Evolutionary conservation across 2,888 invertebrate genomes (phyloP).

Genomic region (Drosophila stalkeri): DNA sequence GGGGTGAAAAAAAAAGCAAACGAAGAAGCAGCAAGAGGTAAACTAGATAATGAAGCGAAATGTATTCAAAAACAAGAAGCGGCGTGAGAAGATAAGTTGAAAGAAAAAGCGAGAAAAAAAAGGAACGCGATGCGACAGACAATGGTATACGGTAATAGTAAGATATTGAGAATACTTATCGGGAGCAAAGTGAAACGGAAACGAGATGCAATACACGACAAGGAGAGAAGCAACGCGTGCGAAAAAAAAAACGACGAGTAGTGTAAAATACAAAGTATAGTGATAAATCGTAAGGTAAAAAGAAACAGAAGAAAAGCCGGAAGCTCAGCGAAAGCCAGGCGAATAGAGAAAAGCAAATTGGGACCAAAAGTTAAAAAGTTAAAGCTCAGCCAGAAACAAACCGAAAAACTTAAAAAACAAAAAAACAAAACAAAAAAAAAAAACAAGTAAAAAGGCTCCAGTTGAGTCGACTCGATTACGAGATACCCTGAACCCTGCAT

Average conservation of each 20-base stretch:
- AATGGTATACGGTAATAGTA: not conserved
- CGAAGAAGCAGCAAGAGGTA: not conserved
- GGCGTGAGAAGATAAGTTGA: not conserved
- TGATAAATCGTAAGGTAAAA: not conserved
- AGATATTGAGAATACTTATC: not conserved
- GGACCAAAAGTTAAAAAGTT: not conserved
- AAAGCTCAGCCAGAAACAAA: not conserved
- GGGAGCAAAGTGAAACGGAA: not conserved
- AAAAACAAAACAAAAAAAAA: too few species aligned
- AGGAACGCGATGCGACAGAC: not conserved
- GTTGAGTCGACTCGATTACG: too few species aligned
- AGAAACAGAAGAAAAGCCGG: not conserved
- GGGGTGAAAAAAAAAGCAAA: not conserved
- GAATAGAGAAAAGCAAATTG: not conserved
- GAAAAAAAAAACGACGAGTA: too few species aligned
- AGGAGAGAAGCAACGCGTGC: not conserved
- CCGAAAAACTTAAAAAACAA: not conserved
- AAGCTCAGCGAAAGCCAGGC: not conserved
- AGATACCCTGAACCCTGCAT: too few species aligned
- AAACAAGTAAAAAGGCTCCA: too few species aligned
- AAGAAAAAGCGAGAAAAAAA: not conserved
- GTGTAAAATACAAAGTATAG: too few species aligned
- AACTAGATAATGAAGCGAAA: not conserved
- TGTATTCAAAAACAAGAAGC: not conserved
- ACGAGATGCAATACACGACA: not conserved